phyloP scores from a whole-genome alignment of 2,888 invertebrate genomes.

The Sclerodermus sp. region DNA sequence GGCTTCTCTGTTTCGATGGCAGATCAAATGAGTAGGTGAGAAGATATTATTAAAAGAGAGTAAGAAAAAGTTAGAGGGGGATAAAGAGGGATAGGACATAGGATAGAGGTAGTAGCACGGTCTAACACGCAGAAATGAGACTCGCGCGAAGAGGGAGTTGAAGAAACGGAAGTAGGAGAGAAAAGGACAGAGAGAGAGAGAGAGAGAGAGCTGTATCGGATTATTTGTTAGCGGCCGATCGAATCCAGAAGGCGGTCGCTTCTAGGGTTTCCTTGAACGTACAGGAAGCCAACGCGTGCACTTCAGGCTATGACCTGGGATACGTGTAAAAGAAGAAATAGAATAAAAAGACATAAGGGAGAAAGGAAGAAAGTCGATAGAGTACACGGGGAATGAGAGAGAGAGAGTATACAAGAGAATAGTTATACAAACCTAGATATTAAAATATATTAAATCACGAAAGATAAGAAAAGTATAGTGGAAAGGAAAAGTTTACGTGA shows the following conservation, averaged over 20 bases:
- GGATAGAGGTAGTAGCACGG: no score
- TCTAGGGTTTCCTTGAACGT: slow-evolving; percentile 40
- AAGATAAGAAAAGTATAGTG: no score
- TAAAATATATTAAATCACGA: no score
- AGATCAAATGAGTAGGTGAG: no score
- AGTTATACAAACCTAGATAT: no score
- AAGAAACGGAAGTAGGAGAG: neutral
- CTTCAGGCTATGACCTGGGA: neutral
- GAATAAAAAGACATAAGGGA: slow-evolving; percentile 1
- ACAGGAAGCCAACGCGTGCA: slow-evolving; percentile 38
- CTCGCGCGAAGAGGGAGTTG: no score
- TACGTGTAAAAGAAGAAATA: neutral
- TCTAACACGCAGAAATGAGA: no score
- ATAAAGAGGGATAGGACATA: slow-evolving; percentile 2
- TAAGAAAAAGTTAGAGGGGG: slow-evolving; percentile 1
- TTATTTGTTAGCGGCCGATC: slow-evolving; percentile 28
- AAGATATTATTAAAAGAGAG: neutral
- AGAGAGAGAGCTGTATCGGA: slow-evolving; percentile 15
- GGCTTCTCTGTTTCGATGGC: slow-evolving; percentile 25
- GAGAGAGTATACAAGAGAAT: neutral
- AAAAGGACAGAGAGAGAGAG: slow-evolving; percentile 6
- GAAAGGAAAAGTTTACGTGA: no score
- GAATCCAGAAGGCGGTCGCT: slow-evolving; percentile 24
- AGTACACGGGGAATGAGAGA: neutral
- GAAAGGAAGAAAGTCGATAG: slow-evolving; percentile 10